A percentile compares a stretch with the other conserved stretches of the same genome.
These are phyloP conservation scores for Euglossa dilemma DNA, from an alignment of 1,140 invertebrate genomes.

Conservation along the genomic window DNA sequence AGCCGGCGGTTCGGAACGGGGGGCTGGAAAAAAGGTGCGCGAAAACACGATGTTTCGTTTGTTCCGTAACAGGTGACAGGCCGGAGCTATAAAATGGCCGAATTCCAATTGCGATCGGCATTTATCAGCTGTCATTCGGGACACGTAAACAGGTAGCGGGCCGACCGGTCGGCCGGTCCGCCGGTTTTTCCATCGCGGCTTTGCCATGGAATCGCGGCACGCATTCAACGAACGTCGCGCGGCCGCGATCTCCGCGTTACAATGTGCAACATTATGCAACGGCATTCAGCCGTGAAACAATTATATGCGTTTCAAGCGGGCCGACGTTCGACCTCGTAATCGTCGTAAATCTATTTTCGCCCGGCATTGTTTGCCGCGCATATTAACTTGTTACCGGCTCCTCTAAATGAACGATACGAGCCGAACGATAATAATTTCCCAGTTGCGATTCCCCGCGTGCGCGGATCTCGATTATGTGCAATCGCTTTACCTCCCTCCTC, in stretches of 20 bases:
- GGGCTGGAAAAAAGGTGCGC: constrained; percentile 2
- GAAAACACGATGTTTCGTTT: constrained; percentile 44
- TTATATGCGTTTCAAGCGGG: constrained; percentile 66
- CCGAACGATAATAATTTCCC: constrained; percentile 49
- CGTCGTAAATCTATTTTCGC: constrained; percentile 69
- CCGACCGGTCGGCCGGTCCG: neutral
- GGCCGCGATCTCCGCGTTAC: constrained; percentile 42
- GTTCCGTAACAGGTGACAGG: constrained; percentile 61
- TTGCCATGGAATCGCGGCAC: constrained; percentile 1
- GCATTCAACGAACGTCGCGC: constrained; percentile 14
- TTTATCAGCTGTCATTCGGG: constrained; percentile 68
- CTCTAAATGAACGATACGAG: constrained; percentile 55
- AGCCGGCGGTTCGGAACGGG: neutral
- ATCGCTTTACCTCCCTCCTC: neutral
- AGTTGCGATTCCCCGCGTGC: constrained; percentile 19
- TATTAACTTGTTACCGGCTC: constrained; percentile 66
- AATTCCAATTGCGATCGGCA: constrained; percentile 52
- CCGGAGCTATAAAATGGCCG: constrained; percentile 53
- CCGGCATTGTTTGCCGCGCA: constrained; percentile 60
- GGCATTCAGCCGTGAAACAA: constrained; percentile 67
- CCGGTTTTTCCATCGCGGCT: constrained; percentile 37
- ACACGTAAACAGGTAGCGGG: constrained; percentile 60
- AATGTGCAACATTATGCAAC: constrained; percentile 64
- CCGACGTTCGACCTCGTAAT: constrained; percentile 58
- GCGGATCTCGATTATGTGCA: neutral